phyloP scores from a whole-genome alignment of 2,113 vertebrate genomes.

The Forbesichthys agassizii region DNA sequence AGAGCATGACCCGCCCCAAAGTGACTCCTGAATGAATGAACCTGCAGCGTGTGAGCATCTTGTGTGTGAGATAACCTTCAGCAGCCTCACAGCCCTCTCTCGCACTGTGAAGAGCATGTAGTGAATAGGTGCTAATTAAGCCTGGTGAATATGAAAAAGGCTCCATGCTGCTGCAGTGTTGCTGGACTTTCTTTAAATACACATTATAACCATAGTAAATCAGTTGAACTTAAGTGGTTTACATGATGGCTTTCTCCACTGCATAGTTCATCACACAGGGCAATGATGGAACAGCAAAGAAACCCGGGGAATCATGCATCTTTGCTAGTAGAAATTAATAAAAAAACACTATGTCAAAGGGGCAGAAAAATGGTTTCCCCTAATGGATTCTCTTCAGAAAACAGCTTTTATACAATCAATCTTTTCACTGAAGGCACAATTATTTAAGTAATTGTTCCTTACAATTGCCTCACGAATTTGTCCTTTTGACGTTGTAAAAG shows the following conservation, averaged over 20 bases:
- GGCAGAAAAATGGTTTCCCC: slow-evolving; percentile 77
- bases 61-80: slow-evolving; percentile 71
- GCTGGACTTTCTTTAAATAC: neutral
- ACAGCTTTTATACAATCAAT: slow-evolving; percentile 84
- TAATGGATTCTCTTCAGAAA: slow-evolving; percentile 84
- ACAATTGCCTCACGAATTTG: slow-evolving; percentile 78
- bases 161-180: slow-evolving; percentile 34
- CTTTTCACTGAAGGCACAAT: slow-evolving; percentile 79
- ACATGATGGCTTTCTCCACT: slow-evolving; percentile 62
- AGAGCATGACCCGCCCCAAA: slow-evolving; percentile 44
- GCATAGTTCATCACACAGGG: slow-evolving; percentile 71
- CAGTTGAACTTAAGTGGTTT: slow-evolving; percentile 73
- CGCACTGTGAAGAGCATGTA: slow-evolving; percentile 53
- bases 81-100: slow-evolving; percentile 41
- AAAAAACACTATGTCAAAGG: slow-evolving; percentile 80
- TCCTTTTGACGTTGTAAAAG: slow-evolving; percentile 76
- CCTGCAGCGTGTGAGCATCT: slow-evolving; percentile 55
- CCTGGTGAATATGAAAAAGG: slow-evolving; percentile 58
- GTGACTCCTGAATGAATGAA: slow-evolving; percentile 53
- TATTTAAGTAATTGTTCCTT: slow-evolving; percentile 83
- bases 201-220: slow-evolving; percentile 57
- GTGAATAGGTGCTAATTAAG: slow-evolving; percentile 73
- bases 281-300: slow-evolving; percentile 66
- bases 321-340: slow-evolving; percentile 80
- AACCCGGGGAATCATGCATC: slow-evolving; percentile 75